phyloP scores from a whole-genome alignment of 2,113 vertebrate species.

The Chionomys nivalis region DNA sequence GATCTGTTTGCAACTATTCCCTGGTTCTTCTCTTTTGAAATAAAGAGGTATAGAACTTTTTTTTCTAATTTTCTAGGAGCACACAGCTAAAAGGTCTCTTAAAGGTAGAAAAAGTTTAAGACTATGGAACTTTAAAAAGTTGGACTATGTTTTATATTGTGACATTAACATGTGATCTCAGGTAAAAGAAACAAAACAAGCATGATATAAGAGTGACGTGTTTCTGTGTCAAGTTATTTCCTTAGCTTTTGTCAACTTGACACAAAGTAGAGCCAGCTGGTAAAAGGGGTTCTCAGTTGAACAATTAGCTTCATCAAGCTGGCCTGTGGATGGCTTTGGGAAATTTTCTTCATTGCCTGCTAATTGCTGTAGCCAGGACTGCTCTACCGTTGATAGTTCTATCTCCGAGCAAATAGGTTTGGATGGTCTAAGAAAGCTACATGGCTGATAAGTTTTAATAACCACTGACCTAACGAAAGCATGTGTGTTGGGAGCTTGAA shows the following conservation, averaged over 20 bases:
- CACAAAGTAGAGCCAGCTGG: background rate
- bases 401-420: background rate
- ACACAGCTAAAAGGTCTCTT: background rate
- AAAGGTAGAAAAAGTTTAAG: background rate
- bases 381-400: background rate
- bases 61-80: background rate
- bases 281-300: background rate
- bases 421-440: background rate
- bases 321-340: background rate
- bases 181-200: background rate
- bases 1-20: background rate
- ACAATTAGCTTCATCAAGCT: background rate
- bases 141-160: background rate
- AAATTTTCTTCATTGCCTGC: background rate
- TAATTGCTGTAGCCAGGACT: background rate
- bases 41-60: background rate
- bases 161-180: background rate
- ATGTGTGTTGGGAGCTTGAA: background rate
- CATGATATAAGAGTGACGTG: background rate
- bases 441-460: background rate
- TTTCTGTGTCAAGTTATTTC: background rate
- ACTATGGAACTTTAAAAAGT: too few relatives aligned
- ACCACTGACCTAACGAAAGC: too few relatives aligned
- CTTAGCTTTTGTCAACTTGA: background rate
- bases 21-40: background rate